Percentiles rank a stretch among this genome's conserved stretches.
Evolutionary conservation across 1,140 invertebrate species (phyloP).

Genomic region (Ericerus pela): DNA sequence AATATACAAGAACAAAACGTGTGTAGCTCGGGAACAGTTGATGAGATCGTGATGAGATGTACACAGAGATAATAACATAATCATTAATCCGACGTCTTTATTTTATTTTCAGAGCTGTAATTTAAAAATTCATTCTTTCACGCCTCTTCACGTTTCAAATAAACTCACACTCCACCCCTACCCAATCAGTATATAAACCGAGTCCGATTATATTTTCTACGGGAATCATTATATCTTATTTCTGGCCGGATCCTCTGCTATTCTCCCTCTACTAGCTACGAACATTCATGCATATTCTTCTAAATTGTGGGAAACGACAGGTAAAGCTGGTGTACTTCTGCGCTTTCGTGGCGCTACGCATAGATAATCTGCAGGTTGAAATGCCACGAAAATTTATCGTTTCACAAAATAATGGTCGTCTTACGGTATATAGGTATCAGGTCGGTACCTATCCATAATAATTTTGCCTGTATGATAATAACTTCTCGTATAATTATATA

Average conservation of each 20-base stretch:
- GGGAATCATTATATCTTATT: slow-evolving; percentile 9
- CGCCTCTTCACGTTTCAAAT: slow-evolving; percentile 9
- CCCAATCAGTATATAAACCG: slow-evolving; percentile 8
- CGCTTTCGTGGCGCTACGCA: too few relatives aligned
- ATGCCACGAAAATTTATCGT: too few relatives aligned
- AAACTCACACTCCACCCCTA: slow-evolving; percentile 6
- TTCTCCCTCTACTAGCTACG: too few relatives aligned
- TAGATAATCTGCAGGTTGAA: too few relatives aligned
- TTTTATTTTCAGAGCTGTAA: slow-evolving; percentile 10
- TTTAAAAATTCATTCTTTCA: slow-evolving; percentile 12
- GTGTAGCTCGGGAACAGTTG: slow-evolving; percentile 1
- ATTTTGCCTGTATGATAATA: too few relatives aligned
- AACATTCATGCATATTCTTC: too few relatives aligned
- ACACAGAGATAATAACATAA: slow-evolving; percentile 10
- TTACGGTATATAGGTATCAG: too few relatives aligned
- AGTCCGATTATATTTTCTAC: slow-evolving; percentile 10
- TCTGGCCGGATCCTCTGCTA: neutral
- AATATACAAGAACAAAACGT: neutral
- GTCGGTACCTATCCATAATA: too few relatives aligned
- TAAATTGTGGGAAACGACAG: too few relatives aligned
- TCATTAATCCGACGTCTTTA: slow-evolving; percentile 11
- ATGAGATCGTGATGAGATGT: slow-evolving; percentile 12
- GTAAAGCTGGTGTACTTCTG: too few relatives aligned
- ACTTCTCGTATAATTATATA: too few relatives aligned
- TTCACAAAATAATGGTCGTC: too few relatives aligned